A percentile compares a stretch with the other conserved stretches of the same genome.
Conservation (phyloP, 2,888 invertebrate genomes). For the Eupeodes luniger region DNA sequence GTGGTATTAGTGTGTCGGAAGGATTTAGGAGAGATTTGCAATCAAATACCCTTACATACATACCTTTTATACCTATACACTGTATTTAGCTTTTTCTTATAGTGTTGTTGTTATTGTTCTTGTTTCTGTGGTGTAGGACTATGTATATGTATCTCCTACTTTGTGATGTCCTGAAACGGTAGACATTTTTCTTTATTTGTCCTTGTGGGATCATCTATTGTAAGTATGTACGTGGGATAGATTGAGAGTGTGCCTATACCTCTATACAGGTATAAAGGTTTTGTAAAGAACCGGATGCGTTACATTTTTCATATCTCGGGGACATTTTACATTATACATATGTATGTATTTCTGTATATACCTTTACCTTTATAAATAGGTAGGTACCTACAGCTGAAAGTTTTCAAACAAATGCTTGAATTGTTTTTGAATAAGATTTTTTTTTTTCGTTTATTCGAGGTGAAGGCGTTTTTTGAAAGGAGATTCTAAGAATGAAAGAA, state of each 20-base stretch:
- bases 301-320: conserved; percentile 23
- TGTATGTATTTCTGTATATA: neutral
- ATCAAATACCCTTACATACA: neutral
- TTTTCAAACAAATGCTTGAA: neutral
- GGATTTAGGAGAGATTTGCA: conserved; percentile 57
- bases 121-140: neutral
- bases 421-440: conserved; percentile 3
- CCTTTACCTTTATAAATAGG: neutral
- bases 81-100: neutral
- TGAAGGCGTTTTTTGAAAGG: neutral
- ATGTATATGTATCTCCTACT: too few relatives aligned
- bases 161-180: neutral
- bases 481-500: too few relatives aligned
- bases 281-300: conserved; percentile 30
- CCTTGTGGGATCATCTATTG: neutral
- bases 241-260: neutral
- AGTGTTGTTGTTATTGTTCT: neutral
- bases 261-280: neutral
- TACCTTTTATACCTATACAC: neutral
- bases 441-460: neutral
- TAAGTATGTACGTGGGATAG: neutral
- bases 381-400: neutral
- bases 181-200: conserved; percentile 26
- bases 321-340: neutral
- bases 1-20: conserved; percentile 53